These are phyloP conservation scores for Corydoras sp. DNA, from an alignment of 2,113 vertebrate species.

Conservation along the genomic window DNA sequence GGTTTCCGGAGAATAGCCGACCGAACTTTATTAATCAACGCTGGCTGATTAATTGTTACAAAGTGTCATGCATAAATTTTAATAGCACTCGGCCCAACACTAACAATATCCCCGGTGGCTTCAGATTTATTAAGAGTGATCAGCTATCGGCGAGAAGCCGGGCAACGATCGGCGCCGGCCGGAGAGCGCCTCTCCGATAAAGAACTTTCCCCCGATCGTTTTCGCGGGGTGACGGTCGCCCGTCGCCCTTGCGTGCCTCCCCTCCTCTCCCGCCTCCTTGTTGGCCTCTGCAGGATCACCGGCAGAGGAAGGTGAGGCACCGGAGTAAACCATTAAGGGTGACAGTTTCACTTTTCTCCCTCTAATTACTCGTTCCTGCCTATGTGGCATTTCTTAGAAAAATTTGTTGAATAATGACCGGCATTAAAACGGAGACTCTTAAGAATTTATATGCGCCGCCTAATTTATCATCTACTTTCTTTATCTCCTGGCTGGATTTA, in stretches of 20 bases:
- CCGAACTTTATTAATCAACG: constrained; percentile 99
- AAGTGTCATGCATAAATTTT: constrained; percentile 98
- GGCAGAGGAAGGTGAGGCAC: constrained; percentile 83
- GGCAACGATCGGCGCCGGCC: too few relatives aligned
- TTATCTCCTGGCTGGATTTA: constrained; percentile 98
- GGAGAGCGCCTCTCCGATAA: too few relatives aligned
- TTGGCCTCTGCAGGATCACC: constrained; percentile 26
- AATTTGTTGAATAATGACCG: constrained; percentile 99
- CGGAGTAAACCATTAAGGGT: constrained; percentile 95
- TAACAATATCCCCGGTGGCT: constrained; percentile 99
- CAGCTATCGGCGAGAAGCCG: constrained; percentile 66
- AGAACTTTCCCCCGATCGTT: not conserved
- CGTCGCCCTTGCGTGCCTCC: constrained; percentile 33
- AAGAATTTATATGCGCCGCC: constrained; percentile 98
- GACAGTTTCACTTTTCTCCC: constrained; percentile 99
- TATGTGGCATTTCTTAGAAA: constrained; percentile 99
- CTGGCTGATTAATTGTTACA: constrained; percentile 97
- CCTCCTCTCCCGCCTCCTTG: constrained; percentile 25
- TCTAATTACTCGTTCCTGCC: constrained; percentile 99
- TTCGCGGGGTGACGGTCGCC: constrained; percentile 37
- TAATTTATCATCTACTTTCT: constrained; percentile 99
- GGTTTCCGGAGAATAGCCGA: constrained; percentile 97
- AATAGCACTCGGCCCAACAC: constrained; percentile 97
- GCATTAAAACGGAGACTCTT: constrained; percentile 99
- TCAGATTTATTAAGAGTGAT: constrained; percentile 94